A percentile compares a stretch with the other conserved stretches of the same genome.
Conservation (phyloP, 2,888 invertebrate genomes). For the Temnothorax ravouxi region DNA sequence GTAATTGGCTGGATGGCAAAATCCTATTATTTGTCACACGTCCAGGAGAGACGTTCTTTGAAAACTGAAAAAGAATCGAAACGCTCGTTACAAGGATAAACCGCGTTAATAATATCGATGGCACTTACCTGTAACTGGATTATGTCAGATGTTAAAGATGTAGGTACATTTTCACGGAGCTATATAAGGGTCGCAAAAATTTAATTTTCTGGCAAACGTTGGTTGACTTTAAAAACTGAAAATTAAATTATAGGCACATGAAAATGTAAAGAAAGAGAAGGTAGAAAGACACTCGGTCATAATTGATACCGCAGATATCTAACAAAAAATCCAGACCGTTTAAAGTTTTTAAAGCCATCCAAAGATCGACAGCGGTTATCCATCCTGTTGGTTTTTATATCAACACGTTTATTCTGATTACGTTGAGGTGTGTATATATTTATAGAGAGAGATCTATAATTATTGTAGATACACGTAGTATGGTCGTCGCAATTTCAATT, state of each 20-base stretch:
- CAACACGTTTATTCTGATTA: conserved; percentile 80
- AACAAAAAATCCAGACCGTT: background rate
- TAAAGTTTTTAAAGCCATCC: conserved; percentile 35
- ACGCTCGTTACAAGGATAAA: background rate
- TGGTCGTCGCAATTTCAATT: conserved; percentile 78
- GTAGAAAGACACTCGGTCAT: background rate
- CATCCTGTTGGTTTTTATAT: conserved; percentile 70
- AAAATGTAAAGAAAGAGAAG: background rate
- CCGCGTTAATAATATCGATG: background rate
- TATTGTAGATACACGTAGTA: conserved; percentile 83
- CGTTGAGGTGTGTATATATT: conserved; percentile 76
- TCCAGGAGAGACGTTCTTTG: background rate
- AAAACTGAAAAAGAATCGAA: background rate
- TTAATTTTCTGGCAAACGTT: conserved; percentile 12
- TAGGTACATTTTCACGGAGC: background rate
- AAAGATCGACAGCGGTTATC: background rate
- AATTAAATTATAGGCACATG: background rate
- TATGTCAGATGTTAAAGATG: background rate
- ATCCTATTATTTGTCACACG: conserved; percentile 6
- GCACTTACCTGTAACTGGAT: conserved; percentile 29
- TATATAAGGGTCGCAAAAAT: background rate
- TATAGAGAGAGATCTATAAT: conserved; percentile 81
- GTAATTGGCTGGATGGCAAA: conserved; percentile 8
- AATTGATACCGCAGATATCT: background rate
- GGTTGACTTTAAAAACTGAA: conserved; percentile 19